phyloP scores from a whole-genome alignment of 2,113 vertebrate species.

The Microcebus tavaratra region DNA sequence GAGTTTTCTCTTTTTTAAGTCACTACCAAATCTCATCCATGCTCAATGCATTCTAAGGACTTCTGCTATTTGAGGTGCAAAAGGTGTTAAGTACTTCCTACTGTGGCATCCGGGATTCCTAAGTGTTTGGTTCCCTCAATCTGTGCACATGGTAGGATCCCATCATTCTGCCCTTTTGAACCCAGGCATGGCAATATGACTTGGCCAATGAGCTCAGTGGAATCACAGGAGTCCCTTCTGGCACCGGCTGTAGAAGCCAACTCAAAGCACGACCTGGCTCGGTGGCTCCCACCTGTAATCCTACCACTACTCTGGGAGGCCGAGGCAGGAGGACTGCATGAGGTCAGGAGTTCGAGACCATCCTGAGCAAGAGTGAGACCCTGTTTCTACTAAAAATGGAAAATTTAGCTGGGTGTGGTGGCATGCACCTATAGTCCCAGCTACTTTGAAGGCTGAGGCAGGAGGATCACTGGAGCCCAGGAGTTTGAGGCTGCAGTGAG shows the following conservation, averaged over 20 bases:
- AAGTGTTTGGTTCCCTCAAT: accelerated
- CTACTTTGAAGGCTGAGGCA: no score
- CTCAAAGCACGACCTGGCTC: neutral
- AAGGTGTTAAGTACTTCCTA: accelerated
- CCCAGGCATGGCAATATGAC: neutral
- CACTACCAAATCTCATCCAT: neutral
- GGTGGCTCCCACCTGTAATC: no score
- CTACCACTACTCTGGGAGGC: no score
- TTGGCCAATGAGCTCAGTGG: neutral
- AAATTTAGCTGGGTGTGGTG: no score
- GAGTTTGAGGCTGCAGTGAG: no score
- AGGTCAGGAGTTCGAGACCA: no score
- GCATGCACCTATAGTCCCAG: no score
- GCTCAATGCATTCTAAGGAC: neutral
- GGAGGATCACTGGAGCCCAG: no score
- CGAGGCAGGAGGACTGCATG: no score
- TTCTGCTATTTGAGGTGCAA: neutral
- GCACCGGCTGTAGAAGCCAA: neutral
- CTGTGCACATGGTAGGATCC: neutral
- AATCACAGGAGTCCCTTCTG: accelerated
- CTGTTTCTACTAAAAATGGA: no score
- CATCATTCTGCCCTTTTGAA: neutral
- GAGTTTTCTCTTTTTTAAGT: neutral
- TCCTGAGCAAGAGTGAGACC: no score
- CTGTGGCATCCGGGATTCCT: accelerated